Conservation (phyloP, 1,140 invertebrate species). For the Drosophila sturtevanti region DNA sequence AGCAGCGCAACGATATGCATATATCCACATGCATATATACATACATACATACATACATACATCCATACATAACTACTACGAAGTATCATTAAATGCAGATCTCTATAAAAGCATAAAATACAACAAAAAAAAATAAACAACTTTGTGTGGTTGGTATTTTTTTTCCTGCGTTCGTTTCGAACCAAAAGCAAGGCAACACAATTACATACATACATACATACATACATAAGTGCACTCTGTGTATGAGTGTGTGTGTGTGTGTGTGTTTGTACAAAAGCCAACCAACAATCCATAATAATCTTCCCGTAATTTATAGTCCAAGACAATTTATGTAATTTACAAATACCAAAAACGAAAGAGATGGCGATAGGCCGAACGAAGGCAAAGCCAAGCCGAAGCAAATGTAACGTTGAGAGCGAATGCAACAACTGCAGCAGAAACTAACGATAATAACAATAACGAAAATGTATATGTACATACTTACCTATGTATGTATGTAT, state of each 20-base stretch:
- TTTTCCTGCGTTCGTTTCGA: constrained; percentile 11
- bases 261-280: constrained; percentile 18
- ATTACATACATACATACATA: constrained; percentile 25
- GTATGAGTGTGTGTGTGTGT: neutral
- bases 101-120: constrained; percentile 69
- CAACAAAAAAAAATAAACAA: constrained; percentile 18
- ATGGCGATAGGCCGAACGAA: constrained; percentile 32
- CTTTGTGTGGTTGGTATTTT: constrained; percentile 30
- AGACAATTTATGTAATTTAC: constrained; percentile 81
- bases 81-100: constrained; percentile 78
- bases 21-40: constrained; percentile 23
- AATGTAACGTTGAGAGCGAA: constrained; percentile 37
- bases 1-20: constrained; percentile 38
- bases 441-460: constrained; percentile 81
- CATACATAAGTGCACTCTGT: constrained; percentile 16
- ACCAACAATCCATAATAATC: constrained; percentile 78
- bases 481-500: neutral
- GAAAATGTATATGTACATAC: constrained; percentile 28
- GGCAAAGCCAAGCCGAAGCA: constrained; percentile 2
- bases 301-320: constrained; percentile 81
- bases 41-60: neutral
- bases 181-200: constrained; percentile 41
- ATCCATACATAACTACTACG: constrained; percentile 17
- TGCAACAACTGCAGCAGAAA: constrained; percentile 53
- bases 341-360: constrained; percentile 78